These are phyloP conservation scores for Bemisia tabaci DNA, from an alignment of 1,140 invertebrate genomes.

Conservation along the genomic window DNA sequence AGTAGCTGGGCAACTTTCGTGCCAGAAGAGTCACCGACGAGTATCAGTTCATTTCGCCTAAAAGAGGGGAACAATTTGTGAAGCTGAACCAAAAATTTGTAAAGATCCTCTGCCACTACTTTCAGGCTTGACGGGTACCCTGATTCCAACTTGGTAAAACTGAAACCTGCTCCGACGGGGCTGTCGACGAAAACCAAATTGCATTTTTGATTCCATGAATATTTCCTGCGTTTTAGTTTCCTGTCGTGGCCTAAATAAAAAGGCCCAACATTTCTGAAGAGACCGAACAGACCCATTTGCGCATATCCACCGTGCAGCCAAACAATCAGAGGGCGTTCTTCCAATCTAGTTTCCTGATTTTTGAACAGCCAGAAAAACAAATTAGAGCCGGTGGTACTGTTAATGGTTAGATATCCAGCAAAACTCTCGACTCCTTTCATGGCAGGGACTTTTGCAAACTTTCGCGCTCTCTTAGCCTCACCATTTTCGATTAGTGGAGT, in stretches of 20 bases:
- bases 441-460: background rate
- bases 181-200: constrained; percentile 76
- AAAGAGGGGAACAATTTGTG: constrained; percentile 41
- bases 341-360: constrained; percentile 35
- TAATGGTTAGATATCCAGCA: constrained; percentile 55
- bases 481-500: background rate
- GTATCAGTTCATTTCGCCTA: constrained; percentile 16
- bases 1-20: constrained; percentile 40
- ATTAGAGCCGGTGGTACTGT: constrained; percentile 28
- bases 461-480: background rate
- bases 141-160: constrained; percentile 45
- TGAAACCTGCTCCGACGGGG: constrained; percentile 68
- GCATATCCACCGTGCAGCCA: constrained; percentile 70
- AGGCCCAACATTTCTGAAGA: constrained; percentile 48
- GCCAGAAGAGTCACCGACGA: constrained; percentile 39
- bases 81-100: constrained; percentile 51
- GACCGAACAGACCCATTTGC: constrained; percentile 46
- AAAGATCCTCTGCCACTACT: constrained; percentile 48
- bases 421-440: constrained; percentile 26
- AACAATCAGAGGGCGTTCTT: constrained; percentile 49
- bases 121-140: constrained; percentile 53
- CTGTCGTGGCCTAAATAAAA: constrained; percentile 34
- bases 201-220: constrained; percentile 57
- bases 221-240: constrained; percentile 31
- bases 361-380: constrained; percentile 64